Evolutionary conservation across 1,140 invertebrate species (phyloP).

Genomic region (Pseudobourletiella spinata): DNA sequence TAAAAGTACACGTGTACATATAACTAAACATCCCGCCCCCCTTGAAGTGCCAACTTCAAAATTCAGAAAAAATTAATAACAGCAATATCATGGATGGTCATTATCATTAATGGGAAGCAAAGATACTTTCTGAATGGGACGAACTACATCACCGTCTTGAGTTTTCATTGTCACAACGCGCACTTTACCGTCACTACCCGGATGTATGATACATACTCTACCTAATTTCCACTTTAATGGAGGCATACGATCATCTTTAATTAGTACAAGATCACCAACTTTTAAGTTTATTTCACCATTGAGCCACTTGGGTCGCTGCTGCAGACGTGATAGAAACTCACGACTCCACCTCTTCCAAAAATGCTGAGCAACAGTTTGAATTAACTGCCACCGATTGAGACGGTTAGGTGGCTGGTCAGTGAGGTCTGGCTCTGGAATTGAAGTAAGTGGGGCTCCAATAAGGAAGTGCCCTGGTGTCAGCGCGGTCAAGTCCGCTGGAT

Average conservation of each 20-base stretch:
- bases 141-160: background rate
- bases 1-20: too few species aligned
- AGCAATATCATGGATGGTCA: too few species aligned
- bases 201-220: constrained; percentile 36
- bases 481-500: constrained; percentile 37
- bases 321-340: constrained; percentile 36
- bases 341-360: constrained; percentile 31
- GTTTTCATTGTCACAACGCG: constrained; percentile 33
- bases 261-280: constrained; percentile 24
- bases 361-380: constrained; percentile 3
- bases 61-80: too few species aligned
- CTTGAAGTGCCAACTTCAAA: too few species aligned
- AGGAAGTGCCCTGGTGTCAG: constrained; percentile 36
- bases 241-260: constrained; percentile 36
- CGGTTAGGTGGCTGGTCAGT: background rate
- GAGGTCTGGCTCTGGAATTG: constrained; percentile 10
- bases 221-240: constrained; percentile 39
- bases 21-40: too few species aligned
- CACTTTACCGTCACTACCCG: constrained; percentile 35
- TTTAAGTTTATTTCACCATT: background rate
- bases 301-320: constrained; percentile 27
- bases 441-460: constrained; percentile 14
- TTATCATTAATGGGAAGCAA: constrained; percentile 36
- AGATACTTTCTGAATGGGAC: constrained; percentile 35
- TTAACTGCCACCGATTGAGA: constrained; percentile 7